Percentiles rank a stretch among this genome's conserved stretches.
phyloP scores from a whole-genome alignment of 2,888 invertebrate genomes.

The Xanthia togata region DNA sequence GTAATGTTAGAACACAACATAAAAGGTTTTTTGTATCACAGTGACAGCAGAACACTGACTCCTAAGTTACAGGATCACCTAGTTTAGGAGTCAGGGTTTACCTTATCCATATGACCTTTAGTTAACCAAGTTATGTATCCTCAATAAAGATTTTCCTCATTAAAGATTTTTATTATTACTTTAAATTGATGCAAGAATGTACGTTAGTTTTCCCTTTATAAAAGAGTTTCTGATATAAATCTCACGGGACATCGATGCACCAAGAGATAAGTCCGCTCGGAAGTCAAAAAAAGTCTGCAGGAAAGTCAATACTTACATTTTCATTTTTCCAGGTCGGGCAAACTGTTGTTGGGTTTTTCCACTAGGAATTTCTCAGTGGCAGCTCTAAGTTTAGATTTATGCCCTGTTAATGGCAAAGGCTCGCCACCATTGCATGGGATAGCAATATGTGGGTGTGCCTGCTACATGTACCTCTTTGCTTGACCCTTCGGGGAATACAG shows the following conservation, averaged over 20 bases:
- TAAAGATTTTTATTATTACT: not conserved
- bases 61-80: no score
- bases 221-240: slow-evolving; percentile 6
- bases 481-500: no score
- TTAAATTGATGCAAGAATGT: not conserved
- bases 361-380: not conserved
- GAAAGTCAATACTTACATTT: slow-evolving; percentile 7
- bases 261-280: not conserved
- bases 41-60: no score
- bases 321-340: not conserved
- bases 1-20: no score
- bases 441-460: no score
- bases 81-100: no score
- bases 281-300: no score
- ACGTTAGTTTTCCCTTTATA: not conserved
- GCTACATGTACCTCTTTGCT: not conserved
- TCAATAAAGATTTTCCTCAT: no score
- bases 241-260: not conserved
- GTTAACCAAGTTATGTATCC: no score
- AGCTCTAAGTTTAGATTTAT: not conserved
- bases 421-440: not conserved
- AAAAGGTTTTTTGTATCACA: no score
- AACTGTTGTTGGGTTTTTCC: not conserved
- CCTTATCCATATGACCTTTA: no score
- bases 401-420: not conserved